phyloP scores from a whole-genome alignment of 1,140 invertebrate genomes.

The Drosophila aff. region DNA sequence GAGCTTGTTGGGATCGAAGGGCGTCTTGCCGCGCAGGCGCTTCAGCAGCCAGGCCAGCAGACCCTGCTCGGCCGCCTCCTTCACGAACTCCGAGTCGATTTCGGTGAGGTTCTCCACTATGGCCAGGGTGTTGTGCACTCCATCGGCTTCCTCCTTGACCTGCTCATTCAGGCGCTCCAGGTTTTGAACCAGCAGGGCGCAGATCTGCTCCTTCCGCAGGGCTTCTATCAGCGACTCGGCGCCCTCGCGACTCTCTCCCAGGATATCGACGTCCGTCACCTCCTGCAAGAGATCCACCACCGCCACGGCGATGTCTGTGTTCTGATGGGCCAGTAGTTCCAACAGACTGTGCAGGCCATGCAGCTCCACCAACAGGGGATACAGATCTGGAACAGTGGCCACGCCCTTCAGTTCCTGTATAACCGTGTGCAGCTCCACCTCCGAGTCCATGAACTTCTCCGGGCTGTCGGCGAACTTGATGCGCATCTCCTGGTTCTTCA shows the following conservation, averaged over 20 bases:
- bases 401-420: slow-evolving; percentile 97
- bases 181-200: slow-evolving; percentile 96
- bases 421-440: slow-evolving; percentile 96
- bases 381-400: slow-evolving; percentile 97
- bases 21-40: slow-evolving; percentile 92
- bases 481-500: slow-evolving; percentile 98
- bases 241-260: slow-evolving; percentile 95
- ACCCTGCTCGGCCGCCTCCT: slow-evolving; percentile 94
- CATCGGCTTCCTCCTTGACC: slow-evolving; percentile 97
- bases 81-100: slow-evolving; percentile 93
- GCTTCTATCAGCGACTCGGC: slow-evolving; percentile 92
- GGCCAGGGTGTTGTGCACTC: slow-evolving; percentile 97
- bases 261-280: slow-evolving; percentile 97
- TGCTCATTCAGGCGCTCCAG: slow-evolving; percentile 96
- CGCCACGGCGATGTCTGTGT: slow-evolving; percentile 96
- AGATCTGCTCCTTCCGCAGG: slow-evolving; percentile 94
- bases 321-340: slow-evolving; percentile 97
- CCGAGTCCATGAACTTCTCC: slow-evolving; percentile 99
- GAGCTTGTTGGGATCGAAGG: slow-evolving; percentile 98
- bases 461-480: slow-evolving; percentile 99
- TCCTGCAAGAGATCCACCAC: slow-evolving; percentile 95
- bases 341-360: slow-evolving; percentile 95
- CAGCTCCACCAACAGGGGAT: slow-evolving; percentile 95
- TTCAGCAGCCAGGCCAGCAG: slow-evolving; percentile 97
- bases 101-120: slow-evolving; percentile 97